Evolutionary conservation across 2,888 invertebrate genomes (phyloP).

Genomic region (Coleophora deauratella): DNA sequence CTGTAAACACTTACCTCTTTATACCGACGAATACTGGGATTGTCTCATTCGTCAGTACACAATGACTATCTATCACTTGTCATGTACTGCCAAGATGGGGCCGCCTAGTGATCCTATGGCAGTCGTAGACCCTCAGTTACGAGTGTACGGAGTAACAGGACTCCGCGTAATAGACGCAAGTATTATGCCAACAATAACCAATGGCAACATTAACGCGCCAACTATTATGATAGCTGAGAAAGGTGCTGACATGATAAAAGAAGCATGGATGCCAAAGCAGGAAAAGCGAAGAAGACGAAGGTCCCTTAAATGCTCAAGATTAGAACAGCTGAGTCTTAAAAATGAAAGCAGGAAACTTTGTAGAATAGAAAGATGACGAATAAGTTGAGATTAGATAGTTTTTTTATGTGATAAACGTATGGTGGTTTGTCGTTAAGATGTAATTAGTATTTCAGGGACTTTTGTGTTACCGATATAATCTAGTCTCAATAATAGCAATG

Average conservation of each 20-base stretch:
- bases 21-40: constrained; percentile 91
- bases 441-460: no score
- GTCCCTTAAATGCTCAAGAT: constrained; percentile 34
- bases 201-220: constrained; percentile 91
- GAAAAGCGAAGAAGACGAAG: constrained; percentile 32
- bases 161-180: constrained; percentile 90
- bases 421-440: no score
- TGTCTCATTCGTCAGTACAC: constrained; percentile 89
- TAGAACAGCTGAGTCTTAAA: constrained; percentile 28
- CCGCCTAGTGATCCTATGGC: constrained; percentile 83
- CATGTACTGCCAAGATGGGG: constrained; percentile 90
- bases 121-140: constrained; percentile 84
- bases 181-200: constrained; percentile 90
- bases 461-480: background rate
- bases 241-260: constrained; percentile 86
- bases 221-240: constrained; percentile 92
- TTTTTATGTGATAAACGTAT: background rate
- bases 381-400: constrained; percentile 3
- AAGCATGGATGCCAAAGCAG: constrained; percentile 73
- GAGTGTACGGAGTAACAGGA: constrained; percentile 85
- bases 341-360: constrained; percentile 28
- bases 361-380: constrained; percentile 42
- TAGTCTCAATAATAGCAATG: constrained; percentile 12
- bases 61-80: constrained; percentile 90
- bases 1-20: constrained; percentile 84